Evolutionary conservation across 2,113 vertebrate genomes (phyloP).

Genomic region (Platysteira castanea): DNA sequence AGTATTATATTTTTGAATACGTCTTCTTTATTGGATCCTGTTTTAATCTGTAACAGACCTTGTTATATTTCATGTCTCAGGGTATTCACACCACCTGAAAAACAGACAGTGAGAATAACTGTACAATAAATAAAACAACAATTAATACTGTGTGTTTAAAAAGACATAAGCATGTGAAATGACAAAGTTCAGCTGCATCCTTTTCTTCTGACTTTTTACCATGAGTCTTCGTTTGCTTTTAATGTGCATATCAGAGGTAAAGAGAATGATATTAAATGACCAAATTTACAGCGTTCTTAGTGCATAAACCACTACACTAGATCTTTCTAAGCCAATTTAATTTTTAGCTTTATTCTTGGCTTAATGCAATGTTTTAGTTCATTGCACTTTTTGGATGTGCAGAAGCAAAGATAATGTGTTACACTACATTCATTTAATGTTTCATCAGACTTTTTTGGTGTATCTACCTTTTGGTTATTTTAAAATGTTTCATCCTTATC

Average conservation of each 20-base stretch:
- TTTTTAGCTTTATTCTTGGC: constrained; percentile 82
- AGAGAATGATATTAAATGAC: constrained; percentile 74
- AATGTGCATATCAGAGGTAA: constrained; percentile 62
- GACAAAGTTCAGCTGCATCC: neutral
- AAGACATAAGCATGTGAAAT: neutral
- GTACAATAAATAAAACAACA: constrained; percentile 52
- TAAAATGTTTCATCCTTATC: constrained; percentile 80
- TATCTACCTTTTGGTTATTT: constrained; percentile 83
- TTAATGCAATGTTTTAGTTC: constrained; percentile 86
- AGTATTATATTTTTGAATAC: constrained; percentile 77
- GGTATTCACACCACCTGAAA: constrained; percentile 66
- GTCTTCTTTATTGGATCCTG: constrained; percentile 74
- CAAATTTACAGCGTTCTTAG: constrained; percentile 77
- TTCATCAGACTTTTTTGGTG: constrained; percentile 78
- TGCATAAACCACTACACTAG: constrained; percentile 76
- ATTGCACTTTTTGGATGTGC: constrained; percentile 81
- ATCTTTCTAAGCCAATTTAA: constrained; percentile 80
- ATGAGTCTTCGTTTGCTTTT: constrained; percentile 17
- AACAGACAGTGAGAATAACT: constrained; percentile 69
- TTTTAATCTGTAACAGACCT: constrained; percentile 73
- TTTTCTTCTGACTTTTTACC: constrained; percentile 2
- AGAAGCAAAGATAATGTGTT: constrained; percentile 84
- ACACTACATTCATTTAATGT: constrained; percentile 83
- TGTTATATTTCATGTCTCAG: constrained; percentile 70
- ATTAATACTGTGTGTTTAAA: constrained; percentile 32